These are phyloP conservation scores for Chrysomallon squamiferum DNA, from an alignment of 1,140 invertebrate species.

Conservation along the genomic window DNA sequence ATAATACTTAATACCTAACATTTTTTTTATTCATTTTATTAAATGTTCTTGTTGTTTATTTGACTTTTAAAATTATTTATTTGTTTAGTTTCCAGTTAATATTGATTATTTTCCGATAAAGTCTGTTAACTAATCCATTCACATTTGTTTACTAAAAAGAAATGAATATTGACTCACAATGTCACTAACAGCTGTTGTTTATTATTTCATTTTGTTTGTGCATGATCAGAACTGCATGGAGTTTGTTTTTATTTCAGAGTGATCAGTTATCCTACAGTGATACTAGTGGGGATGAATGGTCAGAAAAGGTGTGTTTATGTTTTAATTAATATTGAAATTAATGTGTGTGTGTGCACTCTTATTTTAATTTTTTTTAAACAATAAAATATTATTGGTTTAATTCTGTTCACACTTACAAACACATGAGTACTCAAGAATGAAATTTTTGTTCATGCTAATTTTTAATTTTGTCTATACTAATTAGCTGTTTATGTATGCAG, in stretches of 20 bases:
- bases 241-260: constrained; percentile 29
- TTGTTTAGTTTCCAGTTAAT: too few species aligned
- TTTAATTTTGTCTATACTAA: background rate
- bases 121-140: too few species aligned
- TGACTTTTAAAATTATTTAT: too few species aligned
- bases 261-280: constrained; percentile 20
- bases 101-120: too few species aligned
- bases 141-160: too few species aligned
- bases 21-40: too few species aligned
- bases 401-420: background rate
- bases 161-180: too few species aligned
- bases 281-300: constrained; percentile 33
- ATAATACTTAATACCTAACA: too few species aligned
- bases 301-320: constrained; percentile 24
- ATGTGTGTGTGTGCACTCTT: background rate
- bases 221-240: constrained; percentile 9
- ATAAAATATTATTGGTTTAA: background rate
- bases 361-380: too few species aligned
- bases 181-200: background rate
- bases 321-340: background rate
- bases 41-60: too few species aligned
- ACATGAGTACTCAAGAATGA: background rate
- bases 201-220: too few species aligned
- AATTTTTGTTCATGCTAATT: background rate
- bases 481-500: background rate